Base-by-base conservation (phyloP, 2,113 vertebrate species). In the Cygnus buccinator region DNA sequence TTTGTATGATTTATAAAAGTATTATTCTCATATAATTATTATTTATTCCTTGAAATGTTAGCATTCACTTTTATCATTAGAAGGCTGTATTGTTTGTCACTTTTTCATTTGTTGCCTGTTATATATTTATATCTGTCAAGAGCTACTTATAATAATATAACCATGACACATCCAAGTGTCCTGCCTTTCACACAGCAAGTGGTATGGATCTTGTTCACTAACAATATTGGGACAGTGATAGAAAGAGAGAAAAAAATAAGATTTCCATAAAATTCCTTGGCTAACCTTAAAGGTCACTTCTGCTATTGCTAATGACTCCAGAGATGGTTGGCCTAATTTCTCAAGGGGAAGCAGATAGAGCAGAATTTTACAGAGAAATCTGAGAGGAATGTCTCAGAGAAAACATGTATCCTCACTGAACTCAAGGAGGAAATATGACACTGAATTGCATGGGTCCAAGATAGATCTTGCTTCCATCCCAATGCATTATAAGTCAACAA, bases 31-130 rank as follows among this genome's bases (percentile, higher is more conserved):
- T 29, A 9, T 16, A 79, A 44, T 58, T 35, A 57, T 55, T 93
- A 59, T 43, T 74, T 83, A 50, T 80, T 81, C 57, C 70, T 86
- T 87, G 41, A 70, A 90, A 76, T 17, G 70, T 44, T 84, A 88
- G 11, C 63, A 41, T 91, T 70, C 44, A 21, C 8, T 93, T 84
- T 93, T 91, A 77, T 96, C 91, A 90, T 96, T 97, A 97, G 94
- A 95, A 91, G 95, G 91, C 93, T 95, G 85, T 92, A 82, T 95
- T 93, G 94, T 81, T 94, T 90, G 48, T 84, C 52, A 33, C 13
- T 92, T 95, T 90, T 78, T 73, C 13, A 11, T 74, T 61, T 35
- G 33, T 63, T 70, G 3, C 33, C 22, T 67, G 2, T n/a, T 84
- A 31, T 33, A 16, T 70, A 16, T 66, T 79, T 76, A 2, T 39